Evolutionary conservation across 37 sponge, comb jelly and placozoan species (phyloP).

Genomic region (Eunapius fragilis): DNA sequence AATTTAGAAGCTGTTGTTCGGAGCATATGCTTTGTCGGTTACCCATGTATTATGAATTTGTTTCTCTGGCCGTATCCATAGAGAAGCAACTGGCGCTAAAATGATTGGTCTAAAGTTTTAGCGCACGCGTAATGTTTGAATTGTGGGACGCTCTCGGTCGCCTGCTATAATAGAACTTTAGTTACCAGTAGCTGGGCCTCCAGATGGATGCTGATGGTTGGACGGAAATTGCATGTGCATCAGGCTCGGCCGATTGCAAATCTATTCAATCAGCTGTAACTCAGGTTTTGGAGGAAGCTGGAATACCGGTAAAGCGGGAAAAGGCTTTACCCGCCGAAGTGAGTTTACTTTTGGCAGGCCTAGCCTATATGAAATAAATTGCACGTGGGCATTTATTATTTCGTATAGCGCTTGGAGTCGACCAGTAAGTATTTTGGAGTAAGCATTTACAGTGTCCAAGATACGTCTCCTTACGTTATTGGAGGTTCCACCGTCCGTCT

Average conservation of each 20-base stretch:
- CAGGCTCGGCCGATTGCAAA: not conserved
- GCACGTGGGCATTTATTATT: not conserved
- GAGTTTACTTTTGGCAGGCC: not conserved
- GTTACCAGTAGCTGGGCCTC: no score
- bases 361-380: not conserved
- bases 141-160: not conserved
- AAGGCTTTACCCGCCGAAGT: not conserved
- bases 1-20: slow-evolving; percentile 24
- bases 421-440: not conserved
- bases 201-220: not conserved
- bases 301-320: not conserved
- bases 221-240: not conserved
- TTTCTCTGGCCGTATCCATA: not conserved
- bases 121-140: no score
- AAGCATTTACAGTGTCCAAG: not conserved
- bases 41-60: slow-evolving; percentile 45
- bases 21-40: slow-evolving; percentile 40
- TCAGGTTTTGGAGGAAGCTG: not conserved
- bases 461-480: not conserved
- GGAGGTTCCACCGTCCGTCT: not conserved
- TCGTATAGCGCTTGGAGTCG: not conserved
- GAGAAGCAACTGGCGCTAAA: not conserved
- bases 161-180: no score
- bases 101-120: not conserved
- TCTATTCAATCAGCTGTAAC: not conserved